These are phyloP conservation scores for Oryzias curvinotus DNA, from an alignment of 2,113 vertebrate genomes.

Conservation along the genomic window DNA sequence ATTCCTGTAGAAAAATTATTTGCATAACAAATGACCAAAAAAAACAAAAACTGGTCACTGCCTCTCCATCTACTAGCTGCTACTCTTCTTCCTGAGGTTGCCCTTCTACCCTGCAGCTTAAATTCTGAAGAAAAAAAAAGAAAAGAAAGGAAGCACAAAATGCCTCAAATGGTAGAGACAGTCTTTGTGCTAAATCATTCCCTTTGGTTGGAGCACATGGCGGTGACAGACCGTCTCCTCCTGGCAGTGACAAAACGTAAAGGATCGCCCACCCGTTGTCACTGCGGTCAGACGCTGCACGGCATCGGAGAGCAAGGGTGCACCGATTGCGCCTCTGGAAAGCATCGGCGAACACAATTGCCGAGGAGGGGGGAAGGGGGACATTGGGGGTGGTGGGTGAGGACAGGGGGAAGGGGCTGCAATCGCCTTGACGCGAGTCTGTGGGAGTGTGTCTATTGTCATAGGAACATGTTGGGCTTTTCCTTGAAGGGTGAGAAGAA, in stretches of 20 bases:
- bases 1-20: slow-evolving; percentile 18
- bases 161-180: slow-evolving; percentile 26
- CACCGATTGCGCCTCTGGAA: slow-evolving; percentile 60
- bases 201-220: slow-evolving; percentile 25
- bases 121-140: slow-evolving; percentile 36
- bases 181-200: slow-evolving; percentile 24
- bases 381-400: slow-evolving; percentile 26
- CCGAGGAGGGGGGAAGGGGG: slow-evolving; percentile 58
- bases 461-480: slow-evolving; percentile 29
- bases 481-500: slow-evolving; percentile 37
- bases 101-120: slow-evolving; percentile 8
- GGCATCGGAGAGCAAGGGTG: slow-evolving; percentile 30
- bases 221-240: slow-evolving; percentile 22
- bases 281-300: slow-evolving; percentile 30
- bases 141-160: slow-evolving; percentile 10
- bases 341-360: slow-evolving; percentile 67
- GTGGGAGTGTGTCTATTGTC: slow-evolving; percentile 71
- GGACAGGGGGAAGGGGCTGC: slow-evolving; percentile 48
- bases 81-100: slow-evolving; percentile 26
- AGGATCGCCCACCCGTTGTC: slow-evolving; percentile 15
- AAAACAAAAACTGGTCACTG: slow-evolving; percentile 41
- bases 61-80: slow-evolving; percentile 10
- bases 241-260: background rate
- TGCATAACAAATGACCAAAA: slow-evolving; percentile 33
- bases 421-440: slow-evolving; percentile 52